Percentiles rank a stretch among this genome's conserved stretches.
These are phyloP conservation scores for Aurelia aurita DNA, from an alignment of 30 jellyfish, hydroid and myxozoan genomes.

Conservation along the genomic window DNA sequence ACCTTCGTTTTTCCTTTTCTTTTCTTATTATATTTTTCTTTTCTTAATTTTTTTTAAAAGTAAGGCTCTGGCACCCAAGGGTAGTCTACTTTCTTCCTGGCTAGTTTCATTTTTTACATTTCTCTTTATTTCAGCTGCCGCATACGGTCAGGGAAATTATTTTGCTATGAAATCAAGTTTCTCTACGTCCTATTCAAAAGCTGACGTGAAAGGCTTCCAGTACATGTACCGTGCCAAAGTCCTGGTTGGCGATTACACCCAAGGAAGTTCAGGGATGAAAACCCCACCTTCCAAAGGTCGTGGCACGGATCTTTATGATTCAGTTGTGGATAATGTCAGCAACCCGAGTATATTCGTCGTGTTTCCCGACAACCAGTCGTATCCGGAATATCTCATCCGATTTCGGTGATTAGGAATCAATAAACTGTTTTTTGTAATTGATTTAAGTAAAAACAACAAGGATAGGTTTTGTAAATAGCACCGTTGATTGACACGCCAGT, in stretches of 20 bases:
- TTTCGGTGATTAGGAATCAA: not conserved
- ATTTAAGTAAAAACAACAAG: no score
- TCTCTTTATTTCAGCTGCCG: slow-evolving; percentile 19
- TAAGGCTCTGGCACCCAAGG: no score
- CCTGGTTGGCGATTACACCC: slow-evolving; percentile 53
- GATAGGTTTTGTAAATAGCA: no score
- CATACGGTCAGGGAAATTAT: slow-evolving; percentile 46
- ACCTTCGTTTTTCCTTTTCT: no score
- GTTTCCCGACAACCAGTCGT: slow-evolving; percentile 54
- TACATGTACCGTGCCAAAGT: slow-evolving; percentile 42
- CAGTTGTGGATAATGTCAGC: slow-evolving; percentile 6
- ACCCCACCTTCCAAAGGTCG: slow-evolving; percentile 34
- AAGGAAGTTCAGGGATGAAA: slow-evolving; percentile 31
- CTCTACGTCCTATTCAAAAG: slow-evolving; percentile 22
- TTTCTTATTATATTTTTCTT: no score
- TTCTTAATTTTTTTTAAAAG: no score
- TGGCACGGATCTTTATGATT: slow-evolving; percentile 34
- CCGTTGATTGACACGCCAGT: no score
- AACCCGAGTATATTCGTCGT: slow-evolving; percentile 50
- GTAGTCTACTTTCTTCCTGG: no score
- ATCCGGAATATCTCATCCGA: slow-evolving; percentile 46
- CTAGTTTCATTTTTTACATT: no score
- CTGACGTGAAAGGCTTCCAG: not conserved
- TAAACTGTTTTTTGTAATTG: no score
- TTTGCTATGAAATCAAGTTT: slow-evolving; percentile 44